These are phyloP conservation scores for Montipora cactus DNA, from an alignment of 64 coral and sea anemone genomes.

Conservation along the genomic window DNA sequence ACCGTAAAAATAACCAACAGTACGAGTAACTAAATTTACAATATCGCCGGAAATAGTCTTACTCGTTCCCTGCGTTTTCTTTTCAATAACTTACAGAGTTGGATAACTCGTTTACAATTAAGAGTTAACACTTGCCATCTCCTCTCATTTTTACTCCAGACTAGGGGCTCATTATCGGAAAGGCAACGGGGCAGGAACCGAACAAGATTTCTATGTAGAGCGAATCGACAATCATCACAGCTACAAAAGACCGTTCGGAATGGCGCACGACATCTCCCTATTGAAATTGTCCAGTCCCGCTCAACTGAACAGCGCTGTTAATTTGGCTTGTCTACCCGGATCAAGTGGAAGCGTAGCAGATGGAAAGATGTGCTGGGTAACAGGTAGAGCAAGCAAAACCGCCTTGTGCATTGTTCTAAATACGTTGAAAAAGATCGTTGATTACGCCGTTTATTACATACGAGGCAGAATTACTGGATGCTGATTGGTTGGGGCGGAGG, in stretches of 20 bases:
- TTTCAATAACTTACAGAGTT: too few species aligned
- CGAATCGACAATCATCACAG: constrained; percentile 47
- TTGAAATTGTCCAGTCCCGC: constrained; percentile 54
- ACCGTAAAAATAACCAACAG: too few species aligned
- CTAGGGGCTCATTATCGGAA: constrained; percentile 50
- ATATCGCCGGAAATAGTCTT: too few species aligned
- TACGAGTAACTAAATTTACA: too few species aligned
- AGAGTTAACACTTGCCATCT: too few species aligned
- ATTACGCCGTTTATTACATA: too few species aligned
- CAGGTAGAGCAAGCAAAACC: constrained; percentile 16
- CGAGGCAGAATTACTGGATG: too few species aligned
- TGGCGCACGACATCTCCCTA: constrained; percentile 69
- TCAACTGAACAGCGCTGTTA: constrained; percentile 38
- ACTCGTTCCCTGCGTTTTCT: too few species aligned
- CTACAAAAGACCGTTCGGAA: constrained; percentile 46
- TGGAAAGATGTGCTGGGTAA: constrained; percentile 56
- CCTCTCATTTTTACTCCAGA: neutral
- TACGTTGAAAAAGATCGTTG: too few species aligned
- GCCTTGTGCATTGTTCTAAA: too few species aligned
- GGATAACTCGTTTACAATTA: too few species aligned
- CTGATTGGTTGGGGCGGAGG: too few species aligned
- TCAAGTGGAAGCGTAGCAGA: constrained; percentile 52
- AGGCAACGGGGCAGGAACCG: neutral
- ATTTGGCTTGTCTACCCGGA: constrained; percentile 42
- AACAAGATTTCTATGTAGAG: constrained; percentile 60